Base-by-base conservation (phyloP, 2,888 invertebrate species). In the Candidula unifasciata region DNA sequence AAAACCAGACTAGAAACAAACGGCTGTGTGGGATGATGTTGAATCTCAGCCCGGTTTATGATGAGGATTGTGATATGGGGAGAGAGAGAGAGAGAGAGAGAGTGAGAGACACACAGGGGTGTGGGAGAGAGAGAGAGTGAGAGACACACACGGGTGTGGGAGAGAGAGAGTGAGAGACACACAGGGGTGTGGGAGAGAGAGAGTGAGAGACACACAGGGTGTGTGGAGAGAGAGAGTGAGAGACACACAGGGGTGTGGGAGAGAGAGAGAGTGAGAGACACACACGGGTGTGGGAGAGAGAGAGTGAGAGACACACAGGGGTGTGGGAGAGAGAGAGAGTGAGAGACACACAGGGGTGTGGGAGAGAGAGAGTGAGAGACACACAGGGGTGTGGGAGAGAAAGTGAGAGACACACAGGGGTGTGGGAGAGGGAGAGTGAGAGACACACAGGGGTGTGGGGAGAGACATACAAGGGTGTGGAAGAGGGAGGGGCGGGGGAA, bases 391-490 rank as follows among this genome's bases (percentile, higher is more conserved):
- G 24, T 10, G n/a, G 18, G 60, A 18, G 60, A 24, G 60, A 60
- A 2, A 60, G 60, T 10, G 60, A 60, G 6, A 60, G 60, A 60
- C 8, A 60, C 6, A 60, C 44, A 44, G 44, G 10, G 44, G 44
- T 6, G 44, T 6, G 44, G 10, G 44, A 44, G 44, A 44, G 60
- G 18, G 60, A 18, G 60, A 24, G 60, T 10, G 60, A 60, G 6
- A 60, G n/a, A 60, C 8, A 60, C 6, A 60, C 60, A 60, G 60
- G 3, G 60, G 3, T 5, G 18, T 3, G 18, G 60, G 18, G 60
- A 60, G 24, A 60, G 60, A 60, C 24, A 18, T 5, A 60, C n/a
- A 18, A 77, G 77, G 24, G 77, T 54, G 77, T 54, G 77, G 27
- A 54, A 77, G n/a, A 54, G 77, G n/a, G 77, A 52, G 77, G 27